Evolutionary conservation across 2,113 vertebrate genomes (phyloP), one percentile per base, ranked within the genome.

Genomic region (Leucopternis melanops): DNA sequence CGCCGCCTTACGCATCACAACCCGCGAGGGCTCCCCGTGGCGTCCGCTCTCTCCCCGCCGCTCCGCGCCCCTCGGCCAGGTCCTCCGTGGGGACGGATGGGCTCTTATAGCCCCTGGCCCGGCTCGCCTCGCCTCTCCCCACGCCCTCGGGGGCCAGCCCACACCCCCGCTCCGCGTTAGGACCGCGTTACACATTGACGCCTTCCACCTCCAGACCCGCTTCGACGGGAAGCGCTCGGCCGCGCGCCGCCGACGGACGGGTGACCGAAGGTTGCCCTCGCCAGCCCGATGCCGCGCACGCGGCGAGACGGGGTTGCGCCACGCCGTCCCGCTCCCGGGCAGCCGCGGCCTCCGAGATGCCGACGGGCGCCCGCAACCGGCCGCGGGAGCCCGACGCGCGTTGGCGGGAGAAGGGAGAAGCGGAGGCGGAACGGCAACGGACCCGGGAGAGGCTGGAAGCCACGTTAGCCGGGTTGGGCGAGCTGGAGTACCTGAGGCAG

Each of bases 361-460:
- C 38, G 38, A 38, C 38, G 38, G 36, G 36, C 9, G 36, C 36
- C 36, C 36, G 36, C 36, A 38, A 38, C 36, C 36, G 45, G 45
- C 45, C 45, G 45, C 45, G 45, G 45, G 45, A 47, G 19, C 45
- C 45, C 19, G 19, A 47, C 20, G 19, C 45, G 19, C 45, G 45
- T 20, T 47, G 45, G 97, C 92, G 96, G 80, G 98, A 98, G 77
- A 97, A 97, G 92, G 96, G 97, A 78, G 98, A 98, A 90, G 97
- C 97, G 52, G 98, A 98, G 81, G 91, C 97, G 66, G 98, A 98
- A 21, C 47, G 47, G 47, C 47, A 47, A 21, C 47, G 47, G 21
- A 47, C 47, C 20, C 47, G 47, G 47, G 47, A 47, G 47, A 21
- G 47, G 47, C 47, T 47, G 47, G 47, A 47, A 21, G 47, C 47